Evolutionary conservation across 2,113 vertebrate species (phyloP).

Genomic region (Pipra filicauda): DNA sequence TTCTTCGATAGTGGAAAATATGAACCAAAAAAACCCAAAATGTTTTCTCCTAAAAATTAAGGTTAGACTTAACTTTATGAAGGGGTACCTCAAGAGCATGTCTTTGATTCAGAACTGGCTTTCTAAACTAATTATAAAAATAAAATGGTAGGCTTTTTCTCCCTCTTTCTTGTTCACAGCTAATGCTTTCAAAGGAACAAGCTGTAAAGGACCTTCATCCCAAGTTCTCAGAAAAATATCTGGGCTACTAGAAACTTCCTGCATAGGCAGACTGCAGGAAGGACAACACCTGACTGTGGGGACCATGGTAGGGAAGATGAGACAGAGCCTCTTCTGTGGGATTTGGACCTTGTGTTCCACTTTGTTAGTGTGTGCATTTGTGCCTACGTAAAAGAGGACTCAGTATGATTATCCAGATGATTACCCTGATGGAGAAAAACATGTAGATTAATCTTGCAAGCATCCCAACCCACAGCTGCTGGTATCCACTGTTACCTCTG

Average conservation of each 20-base stretch:
- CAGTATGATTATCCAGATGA: neutral
- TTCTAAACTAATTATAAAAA: neutral
- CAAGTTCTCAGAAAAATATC: neutral
- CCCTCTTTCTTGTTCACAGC: neutral
- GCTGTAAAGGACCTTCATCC: neutral
- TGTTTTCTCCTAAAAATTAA: neutral
- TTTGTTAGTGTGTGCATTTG: neutral
- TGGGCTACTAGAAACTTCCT: neutral
- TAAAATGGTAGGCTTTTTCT: neutral
- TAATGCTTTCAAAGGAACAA: neutral
- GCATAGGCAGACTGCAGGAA: neutral
- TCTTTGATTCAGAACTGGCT: neutral
- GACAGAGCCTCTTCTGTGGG: neutral
- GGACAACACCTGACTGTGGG: neutral
- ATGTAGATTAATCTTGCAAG: neutral
- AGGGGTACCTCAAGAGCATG: neutral
- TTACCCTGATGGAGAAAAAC: neutral
- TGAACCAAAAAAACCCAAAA: neutral
- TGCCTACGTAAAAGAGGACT: neutral
- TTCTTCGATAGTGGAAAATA: conserved; percentile 39
- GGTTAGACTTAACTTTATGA: neutral
- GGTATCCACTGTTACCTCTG: neutral
- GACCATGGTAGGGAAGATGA: neutral
- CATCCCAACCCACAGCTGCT: neutral
- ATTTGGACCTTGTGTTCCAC: neutral